phyloP scores from a whole-genome alignment of 2,797 vertebrate genomes.

The Mastacembelus armatus region DNA sequence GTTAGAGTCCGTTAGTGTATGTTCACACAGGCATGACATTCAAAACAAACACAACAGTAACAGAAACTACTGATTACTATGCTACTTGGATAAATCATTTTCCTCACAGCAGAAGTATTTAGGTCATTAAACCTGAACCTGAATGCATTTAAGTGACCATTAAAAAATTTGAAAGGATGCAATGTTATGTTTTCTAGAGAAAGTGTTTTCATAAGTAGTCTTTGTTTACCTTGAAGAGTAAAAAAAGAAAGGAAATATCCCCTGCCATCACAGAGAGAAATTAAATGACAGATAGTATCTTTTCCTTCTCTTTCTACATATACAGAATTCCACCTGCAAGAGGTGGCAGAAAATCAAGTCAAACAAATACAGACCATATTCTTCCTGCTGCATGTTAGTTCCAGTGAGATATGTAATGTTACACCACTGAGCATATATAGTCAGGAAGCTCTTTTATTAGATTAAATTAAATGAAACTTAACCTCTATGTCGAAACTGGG shows the following conservation, averaged over 20 bases:
- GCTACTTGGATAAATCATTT: constrained; percentile 51
- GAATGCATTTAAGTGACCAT: neutral
- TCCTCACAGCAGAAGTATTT: constrained; percentile 26
- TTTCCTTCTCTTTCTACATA: neutral
- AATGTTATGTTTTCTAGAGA: constrained; percentile 4
- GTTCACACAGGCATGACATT: constrained; percentile 46
- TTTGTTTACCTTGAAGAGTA: constrained; percentile 6
- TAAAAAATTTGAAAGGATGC: neutral
- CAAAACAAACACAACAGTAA: constrained; percentile 71
- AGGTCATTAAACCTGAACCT: constrained; percentile 11
- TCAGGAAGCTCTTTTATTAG: constrained; percentile 40
- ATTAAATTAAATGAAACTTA: constrained; percentile 53
- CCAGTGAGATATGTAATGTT: constrained; percentile 31
- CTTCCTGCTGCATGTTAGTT: constrained; percentile 1
- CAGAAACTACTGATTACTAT: constrained; percentile 62
- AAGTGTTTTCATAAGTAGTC: neutral
- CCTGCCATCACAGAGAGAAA: constrained; percentile 17
- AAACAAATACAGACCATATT: constrained; percentile 47
- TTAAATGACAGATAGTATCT: neutral
- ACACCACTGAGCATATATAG: constrained; percentile 26
- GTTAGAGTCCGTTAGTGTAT: constrained; percentile 8
- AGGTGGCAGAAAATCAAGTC: constrained; percentile 37
- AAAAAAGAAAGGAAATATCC: neutral
- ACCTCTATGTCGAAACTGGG: constrained; percentile 38
- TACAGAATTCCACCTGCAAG: constrained; percentile 31